These are phyloP conservation scores for Cecidostiba fungosa DNA, from an alignment of 2,888 invertebrate species.

Conservation along the genomic window DNA sequence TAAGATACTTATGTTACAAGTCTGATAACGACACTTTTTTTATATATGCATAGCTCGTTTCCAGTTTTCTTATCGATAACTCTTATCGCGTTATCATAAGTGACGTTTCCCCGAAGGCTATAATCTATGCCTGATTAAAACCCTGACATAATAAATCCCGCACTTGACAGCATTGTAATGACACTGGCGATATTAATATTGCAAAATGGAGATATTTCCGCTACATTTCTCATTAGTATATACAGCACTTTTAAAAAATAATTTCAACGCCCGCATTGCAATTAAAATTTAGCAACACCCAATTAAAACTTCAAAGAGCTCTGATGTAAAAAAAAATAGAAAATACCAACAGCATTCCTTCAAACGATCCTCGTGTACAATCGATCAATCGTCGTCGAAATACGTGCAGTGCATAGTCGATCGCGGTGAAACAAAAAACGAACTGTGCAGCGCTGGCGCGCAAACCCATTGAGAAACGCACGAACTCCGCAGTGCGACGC, in stretches of 20 bases:
- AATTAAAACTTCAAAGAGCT: not conserved
- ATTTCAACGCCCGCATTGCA: not conserved
- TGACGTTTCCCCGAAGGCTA: not conserved
- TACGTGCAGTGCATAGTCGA: not conserved
- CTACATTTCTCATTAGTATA: not conserved
- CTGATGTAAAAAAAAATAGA: not conserved
- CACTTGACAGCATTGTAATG: not conserved
- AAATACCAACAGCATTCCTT: not conserved
- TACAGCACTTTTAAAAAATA: not conserved
- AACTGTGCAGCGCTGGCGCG: not conserved
- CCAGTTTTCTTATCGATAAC: not conserved
- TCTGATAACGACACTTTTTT: not conserved
- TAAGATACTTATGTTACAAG: conserved; percentile 2
- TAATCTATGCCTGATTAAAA: not conserved
- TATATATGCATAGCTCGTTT: not conserved
- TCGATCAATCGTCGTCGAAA: conserved; percentile 12
- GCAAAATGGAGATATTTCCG: not conserved
- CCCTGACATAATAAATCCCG: not conserved
- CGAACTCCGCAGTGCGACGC: not conserved
- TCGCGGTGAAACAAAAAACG: not conserved
- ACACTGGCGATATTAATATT: not conserved
- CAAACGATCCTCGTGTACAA: conserved; percentile 15
- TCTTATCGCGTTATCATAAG: not conserved
- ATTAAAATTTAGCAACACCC: not conserved
- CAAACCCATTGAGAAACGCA: not conserved